Base-by-base conservation (phyloP, 2,888 invertebrate genomes). In the Diaprepes abbreviatus region DNA sequence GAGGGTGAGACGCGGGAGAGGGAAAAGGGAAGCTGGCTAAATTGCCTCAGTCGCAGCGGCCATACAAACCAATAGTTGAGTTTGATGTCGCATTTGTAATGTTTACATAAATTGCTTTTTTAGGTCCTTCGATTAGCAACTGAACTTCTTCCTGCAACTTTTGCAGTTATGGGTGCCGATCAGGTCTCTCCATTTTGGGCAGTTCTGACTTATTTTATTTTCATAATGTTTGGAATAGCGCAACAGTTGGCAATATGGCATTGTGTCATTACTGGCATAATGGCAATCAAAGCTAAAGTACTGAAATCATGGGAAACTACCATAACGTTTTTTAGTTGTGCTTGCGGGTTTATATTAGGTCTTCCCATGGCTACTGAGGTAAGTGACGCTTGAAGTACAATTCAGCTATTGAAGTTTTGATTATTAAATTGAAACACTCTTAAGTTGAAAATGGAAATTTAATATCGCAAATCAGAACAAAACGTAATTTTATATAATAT, bases 211-310 rank as follows among this genome's bases (percentile, higher is more conserved):
- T 96, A 94, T 84, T 91, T 93, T 80, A 91, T 92, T 74, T 87
- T 96, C 67, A 93, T 95, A 73, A 86, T 94, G 78, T 94, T 96
- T 80, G 96, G 95, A 0, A 88, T 96, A 67, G 94, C 93, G 3
- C 96, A 96, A 78, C 92, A 95, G 85, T 86, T 95, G 75, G 95
- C 94, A 0, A 92, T 96, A 79, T 96, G 96, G 96, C 94, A 95
- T 81, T 94, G 94, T 79, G 93, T 96, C 59, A 92, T 95, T 71
- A 92, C 93, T 16, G 94, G 94, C 1, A 88, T 96, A 57, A 89
- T 95, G 89, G 88, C 94, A 38, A 88, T 95, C 81, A 90, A 93
- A 84, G 85, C 91, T n/a, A 87, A 89, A 80, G 87, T 89, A 71
- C 83, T 95, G 74, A 89, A 90, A 76, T 87, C 90, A 0, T 93